Base-by-base conservation (phyloP, 2,888 invertebrate genomes). In the Eurytoma californica region DNA sequence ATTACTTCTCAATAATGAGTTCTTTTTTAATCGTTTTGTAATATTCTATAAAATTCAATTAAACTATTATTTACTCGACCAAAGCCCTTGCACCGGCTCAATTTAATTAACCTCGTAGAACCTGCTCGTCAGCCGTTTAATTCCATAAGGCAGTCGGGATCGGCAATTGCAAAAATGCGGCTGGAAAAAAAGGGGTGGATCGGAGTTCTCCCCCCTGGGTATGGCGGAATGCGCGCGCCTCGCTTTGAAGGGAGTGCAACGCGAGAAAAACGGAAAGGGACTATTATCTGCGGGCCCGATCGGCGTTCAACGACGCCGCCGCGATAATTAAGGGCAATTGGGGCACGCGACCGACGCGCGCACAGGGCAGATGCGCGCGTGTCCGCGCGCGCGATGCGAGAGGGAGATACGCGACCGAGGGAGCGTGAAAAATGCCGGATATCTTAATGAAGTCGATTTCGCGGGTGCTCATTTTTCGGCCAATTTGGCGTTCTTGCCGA, bases 311-410 rank as follows among this genome's bases (percentile, higher is more conserved):
- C 39, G 20, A 65, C 74, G 75, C 72, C 69, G 57, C 73, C 70
- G 80, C 78, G 18, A 65, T 78, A 78, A 81, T 78, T 81, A 78
- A 76, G 72, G 81, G 72, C 72, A 81, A 81, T 81, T 81, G 81
- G 78, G 72, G 72, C 74, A 65, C 39, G 61, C 30, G 49, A 16
- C 3, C 55, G 55, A 16, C 69, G 68, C 78, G 73, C 78, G 78
- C 73, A 73, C 78, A n/a, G 49, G 65, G 51, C 66, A 67, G 72
- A 58, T 60, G 55, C 66, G 47, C 51, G 53, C 14, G 28, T 18
- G 51, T 20, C 3, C 66, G 66, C 47, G 63, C 47, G 63, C 39
- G 16, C 67, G 47, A 28, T 53, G 16, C 16, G 30, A 53, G 53
- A 14, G 16, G 16, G 20, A 53, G 53, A 61, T 30, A 30, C 7